Evolutionary conservation across 2,113 vertebrate genomes (phyloP).

Genomic region (Centropus bengalensis): DNA sequence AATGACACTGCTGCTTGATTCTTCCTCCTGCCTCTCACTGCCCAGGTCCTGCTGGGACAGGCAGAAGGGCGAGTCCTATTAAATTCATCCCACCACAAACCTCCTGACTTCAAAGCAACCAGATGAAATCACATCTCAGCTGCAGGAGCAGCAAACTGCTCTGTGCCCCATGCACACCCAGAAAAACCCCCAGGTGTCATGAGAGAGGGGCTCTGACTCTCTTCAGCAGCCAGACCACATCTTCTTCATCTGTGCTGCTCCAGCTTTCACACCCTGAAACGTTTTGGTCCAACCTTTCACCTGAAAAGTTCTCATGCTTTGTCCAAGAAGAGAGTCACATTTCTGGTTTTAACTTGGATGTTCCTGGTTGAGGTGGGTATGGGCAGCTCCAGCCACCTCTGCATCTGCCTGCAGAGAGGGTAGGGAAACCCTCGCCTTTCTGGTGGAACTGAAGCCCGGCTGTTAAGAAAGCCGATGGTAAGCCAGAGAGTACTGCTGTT

Average conservation of each 20-base stretch:
- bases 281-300: not conserved
- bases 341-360: not conserved
- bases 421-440: not conserved
- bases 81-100: not conserved
- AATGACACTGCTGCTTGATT: not conserved
- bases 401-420: not conserved
- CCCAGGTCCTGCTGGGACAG: not conserved
- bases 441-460: not conserved
- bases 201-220: not conserved
- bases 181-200: not conserved
- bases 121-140: not conserved
- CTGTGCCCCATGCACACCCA: not conserved
- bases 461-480: not conserved
- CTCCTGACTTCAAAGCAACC: not conserved
- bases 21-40: not conserved
- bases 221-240: not conserved
- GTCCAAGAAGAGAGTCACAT: not conserved
- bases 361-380: not conserved
- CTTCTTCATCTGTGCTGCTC: accelerated
- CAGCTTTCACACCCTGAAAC: not conserved
- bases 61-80: not conserved
- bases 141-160: not conserved
- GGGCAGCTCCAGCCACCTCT: not conserved
- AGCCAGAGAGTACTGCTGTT: accelerated
- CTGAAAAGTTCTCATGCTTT: not conserved